A percentile compares a stretch with the other conserved stretches of the same genome.
Evolutionary conservation across 2,888 invertebrate species (phyloP).

Genomic region (Scaptomyza cyrtandrae): DNA sequence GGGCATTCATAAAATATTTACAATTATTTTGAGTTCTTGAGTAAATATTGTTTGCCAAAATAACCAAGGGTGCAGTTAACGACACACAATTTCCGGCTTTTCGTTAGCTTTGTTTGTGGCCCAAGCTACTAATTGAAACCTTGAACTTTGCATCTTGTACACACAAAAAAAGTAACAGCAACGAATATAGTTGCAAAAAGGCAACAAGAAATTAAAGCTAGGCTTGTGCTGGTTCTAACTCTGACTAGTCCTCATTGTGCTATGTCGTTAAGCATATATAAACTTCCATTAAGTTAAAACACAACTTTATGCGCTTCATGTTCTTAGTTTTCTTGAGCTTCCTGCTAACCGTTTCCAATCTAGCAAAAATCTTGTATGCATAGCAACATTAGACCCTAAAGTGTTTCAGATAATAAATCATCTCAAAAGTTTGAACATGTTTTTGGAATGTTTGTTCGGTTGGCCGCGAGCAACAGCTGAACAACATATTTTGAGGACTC

Average conservation of each 20-base stretch:
- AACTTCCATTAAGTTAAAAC: slow-evolving; percentile 9
- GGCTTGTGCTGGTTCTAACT: not conserved
- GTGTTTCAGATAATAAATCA: slow-evolving; percentile 39
- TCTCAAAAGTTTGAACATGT: slow-evolving; percentile 37
- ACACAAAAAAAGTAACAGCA: not conserved
- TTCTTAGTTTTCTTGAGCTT: slow-evolving; percentile 8
- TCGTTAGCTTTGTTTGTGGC: not conserved
- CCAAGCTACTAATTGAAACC: slow-evolving; percentile 49
- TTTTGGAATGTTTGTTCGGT: slow-evolving; percentile 7
- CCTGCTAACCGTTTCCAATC: slow-evolving; percentile 54
- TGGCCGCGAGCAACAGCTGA: slow-evolving; percentile 32
- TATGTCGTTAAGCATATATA: not conserved
- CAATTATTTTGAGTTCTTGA: slow-evolving; percentile 1
- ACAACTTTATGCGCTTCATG: slow-evolving; percentile 26
- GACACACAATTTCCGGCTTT: slow-evolving; percentile 33
- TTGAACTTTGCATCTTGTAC: slow-evolving; percentile 47
- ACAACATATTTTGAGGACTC: slow-evolving; percentile 56
- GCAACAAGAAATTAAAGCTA: not conserved
- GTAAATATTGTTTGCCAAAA: slow-evolving; percentile 40
- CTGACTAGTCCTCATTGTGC: not conserved
- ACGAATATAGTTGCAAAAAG: not conserved
- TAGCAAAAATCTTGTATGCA: slow-evolving; percentile 25
- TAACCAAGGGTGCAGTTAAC: slow-evolving; percentile 6
- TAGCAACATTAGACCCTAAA: slow-evolving; percentile 25
- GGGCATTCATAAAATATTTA: not conserved